Evolutionary conservation across 2,888 invertebrate genomes (phyloP).

Genomic region (Ophioninae sp.): DNA sequence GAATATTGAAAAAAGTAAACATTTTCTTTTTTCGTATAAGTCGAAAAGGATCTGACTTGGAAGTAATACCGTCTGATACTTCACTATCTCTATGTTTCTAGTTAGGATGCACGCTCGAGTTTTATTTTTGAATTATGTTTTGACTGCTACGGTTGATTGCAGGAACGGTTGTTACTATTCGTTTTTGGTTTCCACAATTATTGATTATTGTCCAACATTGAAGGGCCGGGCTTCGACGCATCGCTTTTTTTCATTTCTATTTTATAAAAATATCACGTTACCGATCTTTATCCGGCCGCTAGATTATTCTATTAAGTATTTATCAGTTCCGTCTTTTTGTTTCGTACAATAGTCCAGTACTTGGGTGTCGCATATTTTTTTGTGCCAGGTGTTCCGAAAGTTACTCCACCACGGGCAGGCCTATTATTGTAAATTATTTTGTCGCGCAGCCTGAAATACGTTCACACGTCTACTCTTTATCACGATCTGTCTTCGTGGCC

Average conservation of each 20-base stretch:
- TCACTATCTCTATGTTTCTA: slow-evolving; percentile 56
- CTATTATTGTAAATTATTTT: slow-evolving; percentile 1
- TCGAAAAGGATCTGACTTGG: slow-evolving; percentile 1
- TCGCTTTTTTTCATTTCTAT: slow-evolving; percentile 69
- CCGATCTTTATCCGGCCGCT: slow-evolving; percentile 15
- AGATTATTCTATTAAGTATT: slow-evolving; percentile 31
- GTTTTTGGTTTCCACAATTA: slow-evolving; percentile 49
- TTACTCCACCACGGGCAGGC: background rate
- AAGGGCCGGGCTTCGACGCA: slow-evolving; percentile 72
- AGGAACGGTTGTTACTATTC: slow-evolving; percentile 69
- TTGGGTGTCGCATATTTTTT: slow-evolving; percentile 13
- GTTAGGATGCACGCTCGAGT: slow-evolving; percentile 71
- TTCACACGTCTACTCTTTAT: slow-evolving; percentile 11
- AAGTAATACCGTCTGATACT: slow-evolving; percentile 36
- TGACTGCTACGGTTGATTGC: slow-evolving; percentile 73
- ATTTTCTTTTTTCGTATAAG: background rate
- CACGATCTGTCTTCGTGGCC: slow-evolving; percentile 27
- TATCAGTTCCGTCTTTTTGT: slow-evolving; percentile 5
- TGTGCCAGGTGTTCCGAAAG: slow-evolving; percentile 8
- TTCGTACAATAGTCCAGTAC: background rate
- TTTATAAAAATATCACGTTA: background rate
- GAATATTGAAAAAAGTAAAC: background rate
- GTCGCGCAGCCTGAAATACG: slow-evolving; percentile 26
- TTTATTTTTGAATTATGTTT: slow-evolving; percentile 71
- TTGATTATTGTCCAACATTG: slow-evolving; percentile 50